Percentiles rank a stretch among this genome's conserved stretches.
These are phyloP conservation scores for Dryobotodes eremita DNA, from an alignment of 2,888 invertebrate species.

Conservation along the genomic window DNA sequence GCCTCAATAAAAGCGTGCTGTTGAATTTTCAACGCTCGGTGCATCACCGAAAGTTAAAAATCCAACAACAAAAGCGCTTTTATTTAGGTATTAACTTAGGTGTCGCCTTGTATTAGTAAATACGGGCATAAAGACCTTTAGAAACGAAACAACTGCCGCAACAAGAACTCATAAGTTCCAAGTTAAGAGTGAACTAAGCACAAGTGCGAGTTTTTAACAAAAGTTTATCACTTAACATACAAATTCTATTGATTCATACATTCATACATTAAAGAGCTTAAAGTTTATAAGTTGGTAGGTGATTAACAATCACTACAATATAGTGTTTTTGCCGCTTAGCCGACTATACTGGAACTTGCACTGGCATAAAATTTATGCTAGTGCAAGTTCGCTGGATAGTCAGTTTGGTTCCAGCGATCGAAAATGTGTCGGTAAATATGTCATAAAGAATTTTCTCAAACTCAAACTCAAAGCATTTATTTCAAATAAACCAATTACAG, in stretches of 20 bases:
- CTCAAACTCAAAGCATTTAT: too few relatives aligned
- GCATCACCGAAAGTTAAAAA: neutral
- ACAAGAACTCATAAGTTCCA: conserved; percentile 44
- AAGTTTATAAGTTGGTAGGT: conserved; percentile 45
- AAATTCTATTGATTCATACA: conserved; percentile 39
- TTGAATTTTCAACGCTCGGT: neutral
- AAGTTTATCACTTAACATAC: conserved; percentile 46
- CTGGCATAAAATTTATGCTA: conserved; percentile 14
- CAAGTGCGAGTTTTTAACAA: conserved; percentile 44
- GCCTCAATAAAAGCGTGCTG: neutral
- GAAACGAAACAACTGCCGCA: neutral
- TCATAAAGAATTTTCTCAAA: too few relatives aligned
- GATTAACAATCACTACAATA: conserved; percentile 20
- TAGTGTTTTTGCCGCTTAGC: neutral
- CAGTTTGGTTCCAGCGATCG: neutral
- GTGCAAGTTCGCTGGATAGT: conserved; percentile 9
- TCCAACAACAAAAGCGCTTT: neutral
- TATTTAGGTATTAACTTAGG: neutral
- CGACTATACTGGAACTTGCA: neutral
- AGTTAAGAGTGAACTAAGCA: conserved; percentile 5
- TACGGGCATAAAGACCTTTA: neutral
- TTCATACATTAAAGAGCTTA: conserved; percentile 6
- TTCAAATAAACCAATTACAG: too few relatives aligned
- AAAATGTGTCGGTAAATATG: neutral
- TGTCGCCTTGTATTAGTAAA: neutral